Evolutionary conservation across 2,888 invertebrate species (phyloP), one percentile per base, ranked within the genome.

Genomic region (Elmis aenea): DNA sequence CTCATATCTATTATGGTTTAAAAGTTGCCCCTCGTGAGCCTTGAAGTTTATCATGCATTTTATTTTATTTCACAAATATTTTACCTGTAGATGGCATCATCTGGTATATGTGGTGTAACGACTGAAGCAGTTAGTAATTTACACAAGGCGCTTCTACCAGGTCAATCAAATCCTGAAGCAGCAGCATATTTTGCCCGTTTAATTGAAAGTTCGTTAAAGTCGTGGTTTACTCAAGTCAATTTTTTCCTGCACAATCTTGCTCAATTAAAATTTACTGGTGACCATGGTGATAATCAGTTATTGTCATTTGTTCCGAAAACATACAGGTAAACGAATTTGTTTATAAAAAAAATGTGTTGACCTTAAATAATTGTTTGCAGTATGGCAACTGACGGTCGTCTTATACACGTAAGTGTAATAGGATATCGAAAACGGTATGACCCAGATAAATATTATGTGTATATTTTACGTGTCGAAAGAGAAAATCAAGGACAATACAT

Each of bases 171-270:
- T 70, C 87, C 92, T 0, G 95, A 99, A 71, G 96, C 97, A 1
- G 91, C 93, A 2, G 92, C 92, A n/a, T 83, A 85, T 39, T 96
- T 96, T 71, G 93, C 96, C 0, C 73, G 91, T 42, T 86, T 97
- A 78, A 96, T 99, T 63, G 90, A 95, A 67, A 91, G 90, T 57
- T 93, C 94, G 26, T 73, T 95, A 40, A 90, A 91, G 70, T 87
- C 85, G 16, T 83, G 85, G 77, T 96, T 94, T 60, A 95, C 96
- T 0, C 95, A 95, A 43, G 87, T 96, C 57, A 99, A 99, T 73
- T 99, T 99, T 72, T 96, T 99, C 72, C 74, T 97, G 29, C 99
- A 99, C 72, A 95, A 95, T 67, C 69, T 97, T 61, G 94, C 94
- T 2, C 96, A 97, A 65, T 70, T 94, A 57, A 75, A 93, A 50